phyloP scores from a whole-genome alignment of 2,888 invertebrate genomes.

The Nycteola revayana region DNA sequence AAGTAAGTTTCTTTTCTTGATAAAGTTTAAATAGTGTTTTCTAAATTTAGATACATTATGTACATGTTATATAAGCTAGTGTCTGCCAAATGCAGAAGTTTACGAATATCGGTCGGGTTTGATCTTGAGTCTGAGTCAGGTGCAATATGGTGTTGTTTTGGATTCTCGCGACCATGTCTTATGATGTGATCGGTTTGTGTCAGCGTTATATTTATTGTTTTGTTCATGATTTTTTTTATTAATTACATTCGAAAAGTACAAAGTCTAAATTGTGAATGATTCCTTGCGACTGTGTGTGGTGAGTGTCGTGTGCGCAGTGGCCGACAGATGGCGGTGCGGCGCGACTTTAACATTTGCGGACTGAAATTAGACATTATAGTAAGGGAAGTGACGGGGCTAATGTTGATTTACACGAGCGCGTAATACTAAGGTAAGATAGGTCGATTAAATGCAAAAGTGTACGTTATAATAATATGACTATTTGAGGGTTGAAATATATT shows the following conservation, averaged over 20 bases:
- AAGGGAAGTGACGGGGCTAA: no score
- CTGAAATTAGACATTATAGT: no score
- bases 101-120: conserved; percentile 49
- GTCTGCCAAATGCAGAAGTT: conserved; percentile 51
- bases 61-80: conserved; percentile 54
- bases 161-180: conserved; percentile 23
- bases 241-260: conserved; percentile 45
- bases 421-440: no score
- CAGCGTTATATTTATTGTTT: conserved; percentile 27
- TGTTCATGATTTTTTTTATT: conserved; percentile 40
- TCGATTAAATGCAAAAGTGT: no score
- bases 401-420: no score
- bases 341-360: no score
- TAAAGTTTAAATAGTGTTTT: conserved; percentile 60
- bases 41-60: conserved; percentile 59
- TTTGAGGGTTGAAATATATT: no score
- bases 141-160: conserved; percentile 60
- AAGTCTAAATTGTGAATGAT: conserved; percentile 41
- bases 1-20: conserved; percentile 60
- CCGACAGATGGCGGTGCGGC: background rate
- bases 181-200: conserved; percentile 5
- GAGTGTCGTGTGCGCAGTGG: conserved; percentile 18
- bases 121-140: conserved; percentile 55
- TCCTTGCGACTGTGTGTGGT: conserved; percentile 31
- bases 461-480: no score